Evolutionary conservation across 2,113 vertebrate genomes (phyloP), one percentile per base, ranked within the genome.

Genomic region (Gadus chalcogrammus): DNA sequence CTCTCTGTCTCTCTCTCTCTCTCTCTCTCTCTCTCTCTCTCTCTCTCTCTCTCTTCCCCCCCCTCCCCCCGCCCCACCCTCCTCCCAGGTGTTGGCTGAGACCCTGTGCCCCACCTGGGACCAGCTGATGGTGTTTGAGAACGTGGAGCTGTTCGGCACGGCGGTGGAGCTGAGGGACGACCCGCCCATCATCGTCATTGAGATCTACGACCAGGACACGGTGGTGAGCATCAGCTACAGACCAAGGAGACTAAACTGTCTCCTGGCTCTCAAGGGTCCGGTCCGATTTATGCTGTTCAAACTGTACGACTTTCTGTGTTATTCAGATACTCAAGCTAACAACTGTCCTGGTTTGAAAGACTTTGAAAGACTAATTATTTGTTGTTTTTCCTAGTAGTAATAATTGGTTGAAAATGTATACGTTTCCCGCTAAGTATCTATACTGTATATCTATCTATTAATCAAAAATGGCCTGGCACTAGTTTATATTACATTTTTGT

Each of bases 81-180:
- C 48, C 55, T 53, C 9, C 52, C 73, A 98, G 96, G 92, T 98
- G 35, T 89, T 98, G 79, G 93, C 94, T 3, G 96, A 98, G 90
- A 98, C 96, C 0, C 91, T 98, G n/a, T 98, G 96, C 69, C 96
- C 96, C 0, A 98, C 96, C 1, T 98, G 96, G 96, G 96, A 98
- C 83, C 96, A 98, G 79, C 91, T 98, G 84, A 79, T 98, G 87
- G 95, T 98, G 38, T 96, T 97, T 0, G 93, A 98, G 83, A 95
- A 95, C 0, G 91, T 98, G 80, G 96, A 98, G 79, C 81, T 98
- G 3, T 98, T 95, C 0, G 96, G 96, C 0, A 95, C 97, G 77
- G 95, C 94, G 27, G 83, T 86, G 0, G 96, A 98, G 82, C 82
- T 98, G 86, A 87, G 96, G 66, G 94, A 98, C 0, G 96, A 98